Percentiles rank a stretch among this genome's conserved stretches.
phyloP scores from a whole-genome alignment of 2,113 vertebrate genomes.

The Laticauda laticaudata region DNA sequence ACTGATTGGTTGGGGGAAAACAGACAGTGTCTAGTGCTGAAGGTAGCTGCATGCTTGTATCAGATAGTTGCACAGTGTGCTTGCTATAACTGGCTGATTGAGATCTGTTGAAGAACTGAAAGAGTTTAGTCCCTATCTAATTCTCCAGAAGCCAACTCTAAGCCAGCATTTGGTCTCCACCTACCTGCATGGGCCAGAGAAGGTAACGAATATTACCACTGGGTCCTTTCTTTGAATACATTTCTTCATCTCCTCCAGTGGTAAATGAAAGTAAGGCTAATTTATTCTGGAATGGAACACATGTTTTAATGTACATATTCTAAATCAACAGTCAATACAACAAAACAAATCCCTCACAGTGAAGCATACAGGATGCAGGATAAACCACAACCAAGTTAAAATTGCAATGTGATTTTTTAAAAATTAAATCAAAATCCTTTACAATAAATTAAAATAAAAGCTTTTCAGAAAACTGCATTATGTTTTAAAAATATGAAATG shows the following conservation, averaged over 20 bases:
- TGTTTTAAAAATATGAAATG: neutral
- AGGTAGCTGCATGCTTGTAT: neutral
- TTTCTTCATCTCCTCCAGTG: constrained; percentile 56
- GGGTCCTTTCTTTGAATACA: constrained; percentile 46
- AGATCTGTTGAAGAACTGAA: neutral
- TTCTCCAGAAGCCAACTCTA: neutral
- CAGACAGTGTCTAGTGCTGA: neutral
- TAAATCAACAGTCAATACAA: neutral
- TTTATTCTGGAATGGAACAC: constrained; percentile 62
- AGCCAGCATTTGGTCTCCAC: neutral
- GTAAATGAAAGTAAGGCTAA: constrained; percentile 72
- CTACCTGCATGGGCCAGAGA: constrained; percentile 78
- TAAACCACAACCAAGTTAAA: neutral
- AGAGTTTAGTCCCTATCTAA: neutral
- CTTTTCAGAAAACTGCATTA: neutral
- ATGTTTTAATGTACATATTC: neutral
- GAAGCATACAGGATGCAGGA: neutral
- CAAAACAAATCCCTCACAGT: neutral
- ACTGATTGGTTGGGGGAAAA: neutral
- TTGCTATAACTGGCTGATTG: neutral
- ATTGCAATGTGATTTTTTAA: neutral
- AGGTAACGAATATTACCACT: constrained; percentile 64
- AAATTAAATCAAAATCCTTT: neutral
- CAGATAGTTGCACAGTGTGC: neutral
- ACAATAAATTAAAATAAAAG: neutral